Percentiles rank a stretch among this genome's conserved stretches.
Conservation (phyloP, 2,888 invertebrate genomes). For the Phortica okadai region DNA sequence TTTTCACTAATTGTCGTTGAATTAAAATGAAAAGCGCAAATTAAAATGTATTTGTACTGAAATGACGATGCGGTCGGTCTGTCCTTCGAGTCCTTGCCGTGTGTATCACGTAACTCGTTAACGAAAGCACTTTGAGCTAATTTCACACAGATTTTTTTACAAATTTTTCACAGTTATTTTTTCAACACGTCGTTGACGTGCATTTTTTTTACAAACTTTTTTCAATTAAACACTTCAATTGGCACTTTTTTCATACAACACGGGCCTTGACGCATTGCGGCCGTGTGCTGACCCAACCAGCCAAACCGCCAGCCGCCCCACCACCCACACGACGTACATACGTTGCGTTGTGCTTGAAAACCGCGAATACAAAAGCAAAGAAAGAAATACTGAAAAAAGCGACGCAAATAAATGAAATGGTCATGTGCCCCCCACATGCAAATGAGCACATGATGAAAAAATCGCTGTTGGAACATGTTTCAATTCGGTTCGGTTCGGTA, state of each 20-base stretch:
- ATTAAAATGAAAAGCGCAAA: no score
- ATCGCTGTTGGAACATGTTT: constrained; percentile 28
- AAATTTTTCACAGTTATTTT: neutral
- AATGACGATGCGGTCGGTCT: neutral
- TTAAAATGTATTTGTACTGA: no score
- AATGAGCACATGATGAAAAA: constrained; percentile 41
- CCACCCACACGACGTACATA: neutral
- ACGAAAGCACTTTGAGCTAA: constrained; percentile 23
- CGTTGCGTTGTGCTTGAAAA: constrained; percentile 7
- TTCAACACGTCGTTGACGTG: neutral
- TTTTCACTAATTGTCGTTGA: neutral
- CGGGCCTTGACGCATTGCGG: neutral
- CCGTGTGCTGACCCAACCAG: neutral
- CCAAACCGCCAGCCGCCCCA: neutral
- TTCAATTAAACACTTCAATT: constrained; percentile 18
- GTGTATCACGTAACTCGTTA: neutral
- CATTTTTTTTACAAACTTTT: constrained; percentile 1
- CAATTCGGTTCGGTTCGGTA: constrained; percentile 23
- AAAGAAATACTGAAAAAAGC: neutral
- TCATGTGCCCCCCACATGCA: neutral
- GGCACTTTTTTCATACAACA: neutral
- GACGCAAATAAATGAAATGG: neutral
- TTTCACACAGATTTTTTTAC: constrained; percentile 20
- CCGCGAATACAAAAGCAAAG: constrained; percentile 23
- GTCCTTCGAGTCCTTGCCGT: neutral